phyloP scores from a whole-genome alignment of 1,140 invertebrate genomes.

The Saxidomus purpurata region DNA sequence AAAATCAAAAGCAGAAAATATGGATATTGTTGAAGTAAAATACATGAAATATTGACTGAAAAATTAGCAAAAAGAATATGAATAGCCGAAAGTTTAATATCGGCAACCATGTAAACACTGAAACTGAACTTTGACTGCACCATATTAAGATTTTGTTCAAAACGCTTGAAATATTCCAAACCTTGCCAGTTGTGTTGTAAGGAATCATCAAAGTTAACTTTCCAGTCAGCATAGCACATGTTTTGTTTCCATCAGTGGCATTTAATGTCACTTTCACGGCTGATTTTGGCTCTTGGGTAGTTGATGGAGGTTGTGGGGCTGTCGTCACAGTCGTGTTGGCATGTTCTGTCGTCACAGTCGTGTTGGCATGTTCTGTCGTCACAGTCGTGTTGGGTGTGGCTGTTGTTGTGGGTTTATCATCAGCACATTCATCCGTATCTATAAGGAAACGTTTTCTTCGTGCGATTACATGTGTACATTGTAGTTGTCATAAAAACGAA shows the following conservation, averaged over 20 bases:
- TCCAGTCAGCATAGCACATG: slow-evolving; percentile 7
- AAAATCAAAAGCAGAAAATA: too few species aligned
- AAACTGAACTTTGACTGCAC: too few species aligned
- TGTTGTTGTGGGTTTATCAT: background rate
- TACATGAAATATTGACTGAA: too few species aligned
- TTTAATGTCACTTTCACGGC: background rate
- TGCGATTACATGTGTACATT: too few species aligned
- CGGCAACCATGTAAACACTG: too few species aligned
- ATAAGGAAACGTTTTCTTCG: too few species aligned
- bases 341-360: background rate
- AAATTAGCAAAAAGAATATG: too few species aligned
- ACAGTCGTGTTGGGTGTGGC: background rate
- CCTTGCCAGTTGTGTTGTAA: background rate
- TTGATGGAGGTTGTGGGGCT: background rate
- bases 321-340: background rate
- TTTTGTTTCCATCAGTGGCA: slow-evolving; percentile 19
- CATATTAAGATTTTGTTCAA: too few species aligned
- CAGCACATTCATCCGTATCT: background rate
- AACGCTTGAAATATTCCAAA: background rate
- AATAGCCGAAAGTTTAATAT: too few species aligned
- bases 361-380: background rate
- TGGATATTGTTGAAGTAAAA: too few species aligned
- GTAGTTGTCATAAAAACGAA: too few species aligned
- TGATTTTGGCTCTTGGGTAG: background rate
- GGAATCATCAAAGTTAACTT: slow-evolving; percentile 5